Conservation (phyloP, 2,113 vertebrate species). For the Hiodon tergisus region DNA sequence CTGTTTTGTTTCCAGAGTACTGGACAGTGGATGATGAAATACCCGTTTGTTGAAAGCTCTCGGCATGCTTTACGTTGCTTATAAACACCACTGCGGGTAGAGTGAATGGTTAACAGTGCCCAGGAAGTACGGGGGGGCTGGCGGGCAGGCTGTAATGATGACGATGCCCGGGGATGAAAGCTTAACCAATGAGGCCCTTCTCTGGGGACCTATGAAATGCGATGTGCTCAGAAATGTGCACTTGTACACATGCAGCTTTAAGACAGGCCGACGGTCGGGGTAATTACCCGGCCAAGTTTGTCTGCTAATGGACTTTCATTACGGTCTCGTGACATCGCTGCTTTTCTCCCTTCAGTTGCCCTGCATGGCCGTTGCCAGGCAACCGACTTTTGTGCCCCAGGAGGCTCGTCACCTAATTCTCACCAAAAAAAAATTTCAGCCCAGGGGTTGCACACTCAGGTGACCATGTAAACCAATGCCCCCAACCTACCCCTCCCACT, state of each 20-base stretch:
- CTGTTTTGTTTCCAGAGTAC: too few relatives aligned
- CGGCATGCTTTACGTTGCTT: too few relatives aligned
- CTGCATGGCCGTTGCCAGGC: conserved; percentile 24
- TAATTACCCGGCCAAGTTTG: conserved; percentile 7
- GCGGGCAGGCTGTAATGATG: too few relatives aligned
- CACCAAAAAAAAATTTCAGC: conserved; percentile 13
- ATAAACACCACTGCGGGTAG: too few relatives aligned
- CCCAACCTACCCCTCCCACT: too few relatives aligned
- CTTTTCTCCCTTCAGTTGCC: background rate
- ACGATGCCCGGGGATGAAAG: too few relatives aligned
- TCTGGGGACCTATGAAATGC: background rate
- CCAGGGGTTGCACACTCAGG: background rate
- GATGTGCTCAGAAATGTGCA: background rate
- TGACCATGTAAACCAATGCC: background rate
- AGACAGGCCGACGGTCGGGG: background rate
- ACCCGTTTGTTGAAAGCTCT: too few relatives aligned
- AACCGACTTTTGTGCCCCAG: conserved; percentile 3
- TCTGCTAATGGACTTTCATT: conserved; percentile 19
- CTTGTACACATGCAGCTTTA: background rate
- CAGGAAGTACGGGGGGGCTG: too few relatives aligned
- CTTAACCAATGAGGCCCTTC: background rate
- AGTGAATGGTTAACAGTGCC: too few relatives aligned
- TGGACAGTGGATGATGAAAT: too few relatives aligned
- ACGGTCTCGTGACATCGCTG: conserved; percentile 3
- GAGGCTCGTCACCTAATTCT: conserved; percentile 24